Conservation (phyloP, 2,888 invertebrate species). For the Eupithecia insigniata region DNA sequence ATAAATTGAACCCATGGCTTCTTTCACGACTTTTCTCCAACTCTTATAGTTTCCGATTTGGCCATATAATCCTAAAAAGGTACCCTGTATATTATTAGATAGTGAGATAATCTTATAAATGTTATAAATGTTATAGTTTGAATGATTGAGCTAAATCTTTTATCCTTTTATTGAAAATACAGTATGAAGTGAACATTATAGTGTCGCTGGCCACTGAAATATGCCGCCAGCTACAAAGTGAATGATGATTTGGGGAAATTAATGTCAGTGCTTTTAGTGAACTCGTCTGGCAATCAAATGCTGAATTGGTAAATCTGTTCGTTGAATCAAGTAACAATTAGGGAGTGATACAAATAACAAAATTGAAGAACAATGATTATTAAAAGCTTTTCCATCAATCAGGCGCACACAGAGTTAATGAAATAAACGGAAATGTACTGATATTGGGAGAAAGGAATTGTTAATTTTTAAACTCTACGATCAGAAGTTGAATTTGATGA, state of each 20-base stretch:
- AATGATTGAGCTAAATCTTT: background rate
- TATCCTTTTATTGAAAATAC: background rate
- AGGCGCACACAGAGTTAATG: background rate
- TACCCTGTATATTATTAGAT: too few species aligned
- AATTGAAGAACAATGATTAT: slow-evolving; percentile 1
- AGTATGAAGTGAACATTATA: too few species aligned
- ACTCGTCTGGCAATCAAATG: background rate
- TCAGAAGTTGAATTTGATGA: background rate
- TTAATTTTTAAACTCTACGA: background rate
- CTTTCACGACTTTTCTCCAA: too few species aligned
- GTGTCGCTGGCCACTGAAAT: background rate
- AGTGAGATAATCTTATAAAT: too few species aligned
- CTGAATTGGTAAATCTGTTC: background rate
- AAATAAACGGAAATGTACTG: background rate
- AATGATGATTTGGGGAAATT: background rate
- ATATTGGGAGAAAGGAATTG: background rate
- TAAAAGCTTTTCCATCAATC: background rate
- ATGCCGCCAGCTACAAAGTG: background rate
- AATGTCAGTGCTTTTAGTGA: background rate
- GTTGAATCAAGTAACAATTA: background rate
- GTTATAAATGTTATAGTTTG: too few species aligned
- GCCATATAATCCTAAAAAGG: too few species aligned
- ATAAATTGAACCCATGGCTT: too few species aligned
- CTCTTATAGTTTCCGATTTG: too few species aligned
- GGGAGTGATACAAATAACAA: background rate